Evolutionary conservation across 2,797 vertebrate species (phyloP).

Genomic region (Serranus cabrilla): DNA sequence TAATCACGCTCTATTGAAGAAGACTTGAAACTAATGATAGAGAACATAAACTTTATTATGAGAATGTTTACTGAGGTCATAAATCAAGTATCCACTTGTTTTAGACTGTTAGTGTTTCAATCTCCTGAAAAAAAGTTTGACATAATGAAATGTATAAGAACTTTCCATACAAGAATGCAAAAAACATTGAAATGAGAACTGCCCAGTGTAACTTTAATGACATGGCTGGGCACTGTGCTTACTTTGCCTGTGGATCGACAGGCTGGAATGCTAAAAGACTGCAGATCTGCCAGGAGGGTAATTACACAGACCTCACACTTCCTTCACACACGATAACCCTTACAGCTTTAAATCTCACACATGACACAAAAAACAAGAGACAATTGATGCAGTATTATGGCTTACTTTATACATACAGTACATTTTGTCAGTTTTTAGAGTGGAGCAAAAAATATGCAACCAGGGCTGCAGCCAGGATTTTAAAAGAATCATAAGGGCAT

Average conservation of each 20-base stretch:
- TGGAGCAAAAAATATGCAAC: neutral
- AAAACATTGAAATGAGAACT: neutral
- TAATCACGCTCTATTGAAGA: no score
- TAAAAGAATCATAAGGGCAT: neutral
- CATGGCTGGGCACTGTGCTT: neutral
- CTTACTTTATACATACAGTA: neutral
- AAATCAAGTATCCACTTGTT: no score
- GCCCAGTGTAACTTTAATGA: neutral
- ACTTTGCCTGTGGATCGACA: neutral
- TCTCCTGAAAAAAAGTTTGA: neutral
- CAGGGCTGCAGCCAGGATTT: neutral
- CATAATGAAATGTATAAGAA: neutral
- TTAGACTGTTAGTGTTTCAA: no score
- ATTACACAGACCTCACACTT: neutral
- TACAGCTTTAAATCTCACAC: no score
- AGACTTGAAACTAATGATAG: no score
- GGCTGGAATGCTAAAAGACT: neutral
- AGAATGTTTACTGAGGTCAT: no score
- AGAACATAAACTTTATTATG: no score
- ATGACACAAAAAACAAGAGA: neutral
- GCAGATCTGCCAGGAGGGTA: neutral
- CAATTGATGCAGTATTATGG: neutral
- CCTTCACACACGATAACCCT: neutral
- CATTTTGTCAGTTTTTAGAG: neutral
- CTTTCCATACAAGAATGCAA: neutral